Base-by-base conservation (phyloP, 2,888 invertebrate species). In the Dolichomitus sp. region DNA sequence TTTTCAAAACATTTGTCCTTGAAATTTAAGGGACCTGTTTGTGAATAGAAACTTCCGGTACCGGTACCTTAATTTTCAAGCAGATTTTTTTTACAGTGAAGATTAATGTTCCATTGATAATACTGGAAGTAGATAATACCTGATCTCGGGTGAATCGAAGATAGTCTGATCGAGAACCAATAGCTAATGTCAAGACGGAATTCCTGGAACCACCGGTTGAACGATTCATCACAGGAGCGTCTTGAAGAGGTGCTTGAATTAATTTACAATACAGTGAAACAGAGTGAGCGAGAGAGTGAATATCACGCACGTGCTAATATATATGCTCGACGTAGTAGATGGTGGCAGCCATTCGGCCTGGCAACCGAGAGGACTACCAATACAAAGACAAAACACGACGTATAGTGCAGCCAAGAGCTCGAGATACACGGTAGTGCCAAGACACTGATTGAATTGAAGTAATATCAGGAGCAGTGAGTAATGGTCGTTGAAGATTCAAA, bases 391-490 rank as follows among this genome's bases (percentile, higher is more conserved):
- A 75, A 57, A 45, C 45, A 50, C 48, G 59, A 59, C 17, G 19
- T 54, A 68, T 17, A 61, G 45, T n/a, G 54, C 40, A 75, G 66
- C 54, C 70, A 57, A 70, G 74, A 80, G 74, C 75, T 57, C 72
- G 68, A 78, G 82, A 73, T 81, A 69, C 89, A 85, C 88, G 89
- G 89, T 89, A 87, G 88, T 91, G 89, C 91, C 91, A 90, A 93
- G 93, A 93, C 93, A 93, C 93, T 93, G 93, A 93, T 93, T 92
- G 93, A 93, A 93, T 93, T 92, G 93, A 93, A 93, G 93, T 92
- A 93, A 93, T 93, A 93, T 93, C 93, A 93, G 91, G 90, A 92
- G 91, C 93, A 89, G 92, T 93, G 93, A 93, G 91, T 93, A 93
- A 93, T 93, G 93, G 90, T 90, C 92, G 87, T 87, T 87, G 88